Evolutionary conservation across 2,888 invertebrate genomes (phyloP), one percentile per base, ranked within the genome.

Genomic region (Pachydiplax longipennis): DNA sequence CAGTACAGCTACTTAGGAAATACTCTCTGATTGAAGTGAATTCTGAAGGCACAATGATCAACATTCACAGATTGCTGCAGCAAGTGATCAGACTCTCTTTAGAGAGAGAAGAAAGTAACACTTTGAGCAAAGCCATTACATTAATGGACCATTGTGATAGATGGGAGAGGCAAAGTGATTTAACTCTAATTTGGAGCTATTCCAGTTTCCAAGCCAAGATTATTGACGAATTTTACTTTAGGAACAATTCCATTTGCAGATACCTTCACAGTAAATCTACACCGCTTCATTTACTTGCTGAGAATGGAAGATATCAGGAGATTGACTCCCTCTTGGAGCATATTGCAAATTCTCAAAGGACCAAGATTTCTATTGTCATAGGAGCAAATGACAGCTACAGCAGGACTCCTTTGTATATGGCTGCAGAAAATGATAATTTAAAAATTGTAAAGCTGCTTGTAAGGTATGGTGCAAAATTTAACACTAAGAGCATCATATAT

Each of bases 31-130:
- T 73, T 37, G n/a, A 73, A 22, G 61, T 90, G 4, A 13, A 31
- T 73, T 0, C 31, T 25, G n/a, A 90, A 2, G 25, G n/a, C 10
- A 31, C 31, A 90, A 15, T 90, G 73, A 15, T 73, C 0, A 22
- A 25, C 35, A 73, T 90, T 73, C 90, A 90, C 25, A 90, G 90
- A n/a, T 58, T 65, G 18, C 13, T 90, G 40, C 90, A 90, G 22
- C 65, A 37, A 90, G 90, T 90, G 18, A 73, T 73, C 35, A 40
- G 90, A 37, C 22, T 90, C 6, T 6, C 22, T 8, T 40, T 90
- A 15, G 22, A 65, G 12, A 40, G 61, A 2, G 37, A 90, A 73
- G 53, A 73, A 6, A 5, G 15, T 25, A 73, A 73, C 1, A 18
- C 1, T 53, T 53, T 53, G 53, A 18, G 53, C 53, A 53, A 53